Evolutionary conservation across 2,113 vertebrate species (phyloP), one percentile per base, ranked within the genome.

Genomic region (Microtus montanus): DNA sequence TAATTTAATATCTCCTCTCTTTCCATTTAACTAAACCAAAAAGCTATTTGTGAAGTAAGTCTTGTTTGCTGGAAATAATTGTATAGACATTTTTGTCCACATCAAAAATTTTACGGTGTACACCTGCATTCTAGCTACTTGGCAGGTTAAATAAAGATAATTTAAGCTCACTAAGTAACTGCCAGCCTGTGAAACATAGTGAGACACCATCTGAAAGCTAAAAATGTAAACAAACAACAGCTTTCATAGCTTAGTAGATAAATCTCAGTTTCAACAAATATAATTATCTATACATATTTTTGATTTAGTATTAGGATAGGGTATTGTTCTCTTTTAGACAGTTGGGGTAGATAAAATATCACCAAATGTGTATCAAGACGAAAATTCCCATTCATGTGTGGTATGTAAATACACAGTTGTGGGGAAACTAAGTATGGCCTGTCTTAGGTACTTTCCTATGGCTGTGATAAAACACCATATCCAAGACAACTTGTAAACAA

Each of bases 31-130:
- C 0, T n/a, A 86, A 77, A 88, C 24, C 41, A 61, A 71, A 89
- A 93, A 58, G 0, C 20, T 79, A 44, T 52, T 54, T 58, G 28
- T 73, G 79, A 94, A 86, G 49, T 58, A 74, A 84, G 38, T 75
- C 22, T 75, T 85, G 8, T 30, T 49, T 77, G 74, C 78, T 92
- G 82, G 70, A 87, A 95, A 44, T 90, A 33, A 87, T 47, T 52
- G 9, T 33, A 30, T 0, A n/a, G 38, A 35, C 19, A 5, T n/a
- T 49, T 87, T 87, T 71, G 2, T 6, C 12, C 35, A 2, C 49
- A 87, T n/a, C 19, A 52, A 26, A 58, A 82, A n/a, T 47, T 77
- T 28, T 44, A 44, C 3, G 4, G 80, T 30, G 3, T 44, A 15
- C 28, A 66, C 44, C 58, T 66, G 7, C 7, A 52, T 11, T 64